phyloP scores from a whole-genome alignment of 1,140 invertebrate genomes.

The Phymorhynchus buccinoides region DNA sequence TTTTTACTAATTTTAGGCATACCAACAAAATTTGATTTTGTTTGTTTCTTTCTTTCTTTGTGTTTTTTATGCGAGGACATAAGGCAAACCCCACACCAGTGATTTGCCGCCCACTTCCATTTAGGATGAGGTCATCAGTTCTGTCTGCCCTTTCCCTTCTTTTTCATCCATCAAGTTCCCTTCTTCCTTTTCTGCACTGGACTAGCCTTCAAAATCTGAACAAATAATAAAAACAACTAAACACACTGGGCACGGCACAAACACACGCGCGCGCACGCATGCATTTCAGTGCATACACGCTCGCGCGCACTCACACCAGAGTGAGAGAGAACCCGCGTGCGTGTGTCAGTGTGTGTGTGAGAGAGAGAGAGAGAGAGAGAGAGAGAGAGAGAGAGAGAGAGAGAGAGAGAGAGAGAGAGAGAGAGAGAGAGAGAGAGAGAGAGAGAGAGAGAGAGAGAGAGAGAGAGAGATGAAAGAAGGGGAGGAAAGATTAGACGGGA shows the following conservation, averaged over 20 bases:
- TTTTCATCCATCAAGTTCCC: neutral
- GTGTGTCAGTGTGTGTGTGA: constrained; percentile 6
- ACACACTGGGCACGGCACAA: neutral
- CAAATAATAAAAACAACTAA: neutral
- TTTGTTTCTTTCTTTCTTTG: no score
- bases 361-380: neutral
- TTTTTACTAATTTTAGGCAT: no score
- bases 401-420: constrained; percentile 13
- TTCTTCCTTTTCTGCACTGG: neutral
- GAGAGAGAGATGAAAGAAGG: neutral
- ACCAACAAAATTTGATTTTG: no score
- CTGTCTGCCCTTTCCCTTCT: no score
- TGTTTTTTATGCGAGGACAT: no score
- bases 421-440: neutral
- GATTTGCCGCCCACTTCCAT: no score
- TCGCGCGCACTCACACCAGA: neutral
- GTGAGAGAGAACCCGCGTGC: neutral
- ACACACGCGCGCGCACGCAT: neutral
- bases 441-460: no score
- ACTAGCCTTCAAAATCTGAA: neutral
- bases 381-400: constrained; percentile 28
- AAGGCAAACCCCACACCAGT: no score
- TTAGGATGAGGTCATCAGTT: no score
- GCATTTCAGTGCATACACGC: neutral
- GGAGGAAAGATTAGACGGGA: neutral